These are phyloP conservation scores for Cyprinodon tularosa DNA, from an alignment of 2,113 vertebrate species.

Conservation along the genomic window DNA sequence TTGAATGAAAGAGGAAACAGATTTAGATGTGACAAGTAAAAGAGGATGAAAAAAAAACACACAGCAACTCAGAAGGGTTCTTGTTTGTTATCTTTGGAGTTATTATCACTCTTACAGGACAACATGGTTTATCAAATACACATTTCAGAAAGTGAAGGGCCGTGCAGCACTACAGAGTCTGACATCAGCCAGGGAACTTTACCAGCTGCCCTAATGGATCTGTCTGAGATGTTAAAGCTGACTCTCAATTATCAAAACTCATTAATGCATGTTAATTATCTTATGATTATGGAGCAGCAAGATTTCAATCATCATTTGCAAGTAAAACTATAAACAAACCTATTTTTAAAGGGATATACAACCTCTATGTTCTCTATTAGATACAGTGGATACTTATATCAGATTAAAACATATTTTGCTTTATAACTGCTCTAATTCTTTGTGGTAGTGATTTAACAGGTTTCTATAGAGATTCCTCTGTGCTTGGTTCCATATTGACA, in stretches of 20 bases:
- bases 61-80: slow-evolving; percentile 86
- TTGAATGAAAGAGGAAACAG: slow-evolving; percentile 75
- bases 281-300: slow-evolving; percentile 56
- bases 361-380: background rate
- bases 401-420: background rate
- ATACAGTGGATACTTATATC: background rate
- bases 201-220: slow-evolving; percentile 34
- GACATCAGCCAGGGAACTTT: slow-evolving; percentile 27
- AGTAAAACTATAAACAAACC: slow-evolving; percentile 24
- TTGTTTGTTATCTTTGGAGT: slow-evolving; percentile 78
- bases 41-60: slow-evolving; percentile 78
- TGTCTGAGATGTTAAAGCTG: slow-evolving; percentile 54
- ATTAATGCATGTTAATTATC: slow-evolving; percentile 70
- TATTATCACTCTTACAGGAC: slow-evolving; percentile 83
- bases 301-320: slow-evolving; percentile 55
- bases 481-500: no score
- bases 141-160: slow-evolving; percentile 35
- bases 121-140: slow-evolving; percentile 80
- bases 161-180: slow-evolving; percentile 17
- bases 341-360: background rate
- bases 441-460: no score
- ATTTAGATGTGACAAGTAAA: slow-evolving; percentile 38
- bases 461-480: no score
- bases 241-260: slow-evolving; percentile 53
- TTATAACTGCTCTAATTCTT: no score